Percentiles rank a stretch among this genome's conserved stretches.
Evolutionary conservation across 2,113 vertebrate species (phyloP).

Genomic region (Ammodytes marinus): DNA sequence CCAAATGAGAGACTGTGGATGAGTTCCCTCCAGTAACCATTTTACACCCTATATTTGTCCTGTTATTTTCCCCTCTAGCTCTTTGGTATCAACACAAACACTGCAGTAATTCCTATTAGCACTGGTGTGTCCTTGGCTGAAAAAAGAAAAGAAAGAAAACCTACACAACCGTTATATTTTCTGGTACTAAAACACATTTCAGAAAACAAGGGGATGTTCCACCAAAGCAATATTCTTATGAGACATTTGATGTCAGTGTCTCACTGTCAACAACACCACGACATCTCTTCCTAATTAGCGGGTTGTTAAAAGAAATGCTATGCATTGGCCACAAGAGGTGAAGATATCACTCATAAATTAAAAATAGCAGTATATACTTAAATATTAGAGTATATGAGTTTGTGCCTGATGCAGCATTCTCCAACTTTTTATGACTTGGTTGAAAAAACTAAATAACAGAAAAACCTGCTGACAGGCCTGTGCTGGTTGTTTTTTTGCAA

Average conservation of each 20-base stretch:
- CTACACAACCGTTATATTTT: neutral
- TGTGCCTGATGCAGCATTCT: constrained; percentile 18
- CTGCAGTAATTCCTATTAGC: constrained; percentile 20
- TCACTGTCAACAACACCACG: constrained; percentile 40
- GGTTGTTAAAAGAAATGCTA: constrained; percentile 46
- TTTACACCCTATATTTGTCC: constrained; percentile 35
- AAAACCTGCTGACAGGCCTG: constrained; percentile 36
- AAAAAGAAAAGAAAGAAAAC: constrained; percentile 25
- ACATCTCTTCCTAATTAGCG: constrained; percentile 50
- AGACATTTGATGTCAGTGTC: constrained; percentile 36
- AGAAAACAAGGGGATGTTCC: neutral
- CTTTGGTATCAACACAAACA: constrained; percentile 30
- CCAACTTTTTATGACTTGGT: constrained; percentile 17
- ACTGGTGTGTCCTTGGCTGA: constrained; percentile 19
- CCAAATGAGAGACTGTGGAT: constrained; percentile 59
- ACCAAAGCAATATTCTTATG: constrained; percentile 39
- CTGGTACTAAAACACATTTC: neutral
- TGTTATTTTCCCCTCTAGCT: constrained; percentile 35
- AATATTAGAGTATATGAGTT: constrained; percentile 27
- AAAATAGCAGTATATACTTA: constrained; percentile 23
- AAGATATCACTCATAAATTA: constrained; percentile 36
- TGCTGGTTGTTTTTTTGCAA: constrained; percentile 45
- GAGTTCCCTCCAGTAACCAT: constrained; percentile 41
- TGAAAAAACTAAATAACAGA: neutral
- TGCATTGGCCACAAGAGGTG: constrained; percentile 56